Evolutionary conservation across 2,113 vertebrate species (phyloP).

Genomic region (Cavia porcellus): DNA sequence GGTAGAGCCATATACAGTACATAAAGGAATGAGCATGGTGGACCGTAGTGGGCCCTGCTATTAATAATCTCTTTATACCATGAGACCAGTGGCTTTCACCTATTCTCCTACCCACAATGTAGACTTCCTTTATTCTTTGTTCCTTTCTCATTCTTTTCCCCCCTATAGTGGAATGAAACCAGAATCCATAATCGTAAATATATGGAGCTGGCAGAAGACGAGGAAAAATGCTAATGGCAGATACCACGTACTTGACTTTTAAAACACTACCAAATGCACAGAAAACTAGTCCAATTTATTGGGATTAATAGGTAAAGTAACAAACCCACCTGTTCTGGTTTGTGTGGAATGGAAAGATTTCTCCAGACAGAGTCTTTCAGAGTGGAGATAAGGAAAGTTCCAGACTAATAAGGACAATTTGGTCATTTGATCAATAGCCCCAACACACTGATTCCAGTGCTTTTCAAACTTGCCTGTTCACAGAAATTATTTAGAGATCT

Average conservation of each 20-base stretch:
- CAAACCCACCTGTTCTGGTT: neutral
- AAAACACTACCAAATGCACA: neutral
- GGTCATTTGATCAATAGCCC: neutral
- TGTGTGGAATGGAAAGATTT: neutral
- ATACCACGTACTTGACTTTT: neutral
- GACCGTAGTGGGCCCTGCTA: accelerated
- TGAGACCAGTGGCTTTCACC: neutral
- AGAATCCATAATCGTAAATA: neutral
- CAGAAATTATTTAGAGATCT: neutral
- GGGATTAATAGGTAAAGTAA: neutral
- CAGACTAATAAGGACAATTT: neutral
- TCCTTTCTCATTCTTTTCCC: neutral
- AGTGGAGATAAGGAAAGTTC: neutral
- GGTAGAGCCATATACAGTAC: neutral
- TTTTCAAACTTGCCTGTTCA: conserved; percentile 5
- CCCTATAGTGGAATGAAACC: neutral
- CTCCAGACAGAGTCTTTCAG: neutral
- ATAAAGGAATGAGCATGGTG: neutral
- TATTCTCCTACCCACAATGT: neutral
- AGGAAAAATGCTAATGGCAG: neutral
- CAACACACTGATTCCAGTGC: neutral
- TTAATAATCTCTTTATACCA: neutral
- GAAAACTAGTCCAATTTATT: neutral
- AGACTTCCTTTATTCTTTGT: neutral
- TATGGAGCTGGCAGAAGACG: neutral